These are phyloP conservation scores for Rotaria socialis DNA, from an alignment of 2,888 invertebrate genomes.

Conservation along the genomic window DNA sequence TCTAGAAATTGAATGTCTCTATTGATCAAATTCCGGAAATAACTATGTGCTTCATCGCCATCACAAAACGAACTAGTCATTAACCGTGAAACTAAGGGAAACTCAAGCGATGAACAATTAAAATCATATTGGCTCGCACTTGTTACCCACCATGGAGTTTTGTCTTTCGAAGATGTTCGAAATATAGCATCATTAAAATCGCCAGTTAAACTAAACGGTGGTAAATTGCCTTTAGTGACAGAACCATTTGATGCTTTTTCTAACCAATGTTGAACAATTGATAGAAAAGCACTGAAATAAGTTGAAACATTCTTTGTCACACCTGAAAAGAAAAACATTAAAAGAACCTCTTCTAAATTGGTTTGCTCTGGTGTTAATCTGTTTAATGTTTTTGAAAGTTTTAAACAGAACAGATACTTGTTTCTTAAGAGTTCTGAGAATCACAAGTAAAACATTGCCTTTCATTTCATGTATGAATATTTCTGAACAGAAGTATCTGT, in stretches of 20 bases:
- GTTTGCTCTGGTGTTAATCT: no score
- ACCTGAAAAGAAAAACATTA: no score
- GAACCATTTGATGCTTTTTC: neutral
- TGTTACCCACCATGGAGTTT: neutral
- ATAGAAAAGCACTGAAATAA: neutral
- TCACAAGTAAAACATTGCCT: no score
- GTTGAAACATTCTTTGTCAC: no score
- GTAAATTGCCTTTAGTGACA: neutral
- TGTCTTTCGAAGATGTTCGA: neutral
- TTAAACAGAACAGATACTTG: no score
- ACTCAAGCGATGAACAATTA: neutral
- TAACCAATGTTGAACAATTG: neutral
- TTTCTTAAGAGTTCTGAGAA: no score
- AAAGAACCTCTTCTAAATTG: no score
- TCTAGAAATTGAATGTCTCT: neutral
- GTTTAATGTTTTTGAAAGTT: no score
- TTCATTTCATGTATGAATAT: no score
- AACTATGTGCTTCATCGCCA: neutral
- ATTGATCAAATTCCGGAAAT: neutral
- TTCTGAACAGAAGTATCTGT: no score
- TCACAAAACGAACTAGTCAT: neutral
- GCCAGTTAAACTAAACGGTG: neutral
- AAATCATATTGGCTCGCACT: neutral
- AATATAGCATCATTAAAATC: neutral
- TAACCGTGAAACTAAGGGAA: no score